A percentile compares a stretch with the other conserved stretches of the same genome.
Conservation (phyloP, 2,113 vertebrate species). For the Tyto alba region DNA sequence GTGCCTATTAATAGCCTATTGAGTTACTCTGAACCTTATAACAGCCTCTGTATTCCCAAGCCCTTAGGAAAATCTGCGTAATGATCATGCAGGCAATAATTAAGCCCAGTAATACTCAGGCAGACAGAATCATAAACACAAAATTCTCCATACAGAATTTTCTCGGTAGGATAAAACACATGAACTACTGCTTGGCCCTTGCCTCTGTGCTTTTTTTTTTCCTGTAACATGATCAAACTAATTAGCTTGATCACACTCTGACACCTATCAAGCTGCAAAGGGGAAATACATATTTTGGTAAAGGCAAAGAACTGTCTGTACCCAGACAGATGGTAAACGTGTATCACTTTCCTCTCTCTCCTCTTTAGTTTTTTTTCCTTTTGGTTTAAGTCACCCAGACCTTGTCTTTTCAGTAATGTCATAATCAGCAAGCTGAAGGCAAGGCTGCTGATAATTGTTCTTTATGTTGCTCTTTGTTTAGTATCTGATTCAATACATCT, state of each 20-base stretch:
- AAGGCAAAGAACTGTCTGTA: conserved; percentile 8
- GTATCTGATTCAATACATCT: conserved; percentile 88
- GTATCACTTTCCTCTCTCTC: not conserved
- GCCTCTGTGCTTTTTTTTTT: not conserved
- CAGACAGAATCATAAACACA: not conserved
- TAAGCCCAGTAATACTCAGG: not conserved
- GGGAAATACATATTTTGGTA: conserved; percentile 8
- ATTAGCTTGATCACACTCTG: conserved; percentile 60
- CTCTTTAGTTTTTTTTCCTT: not conserved
- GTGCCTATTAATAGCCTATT: not conserved
- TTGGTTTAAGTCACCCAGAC: conserved; percentile 73
- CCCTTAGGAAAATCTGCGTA: not conserved
- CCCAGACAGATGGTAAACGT: not conserved
- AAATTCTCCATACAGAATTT: not conserved
- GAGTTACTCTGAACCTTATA: not conserved
- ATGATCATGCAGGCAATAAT: not conserved
- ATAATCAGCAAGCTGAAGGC: conserved; percentile 84
- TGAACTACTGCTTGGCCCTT: not conserved
- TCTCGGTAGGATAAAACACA: not conserved
- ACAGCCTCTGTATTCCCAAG: not conserved
- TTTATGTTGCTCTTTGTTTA: conserved; percentile 87
- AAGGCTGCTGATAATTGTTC: conserved; percentile 84
- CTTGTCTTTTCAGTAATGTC: conserved; percentile 80
- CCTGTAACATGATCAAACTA: conserved; percentile 53
- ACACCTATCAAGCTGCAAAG: conserved; percentile 35